Conservation (phyloP, 2,113 vertebrate species). For the Phalacrocorax brasilianus region DNA sequence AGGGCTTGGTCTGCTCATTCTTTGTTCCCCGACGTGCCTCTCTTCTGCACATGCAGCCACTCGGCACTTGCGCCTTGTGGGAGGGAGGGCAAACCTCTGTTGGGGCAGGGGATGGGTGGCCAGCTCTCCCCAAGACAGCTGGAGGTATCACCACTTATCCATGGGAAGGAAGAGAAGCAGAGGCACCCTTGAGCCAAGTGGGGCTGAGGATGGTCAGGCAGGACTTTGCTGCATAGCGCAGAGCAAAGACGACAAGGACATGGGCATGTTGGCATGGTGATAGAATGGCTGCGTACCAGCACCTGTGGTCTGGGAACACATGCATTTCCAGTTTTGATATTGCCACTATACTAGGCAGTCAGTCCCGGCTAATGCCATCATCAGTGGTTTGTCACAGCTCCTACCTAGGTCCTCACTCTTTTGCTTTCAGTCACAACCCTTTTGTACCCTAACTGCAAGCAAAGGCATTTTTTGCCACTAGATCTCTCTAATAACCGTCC, state of each 20-base stretch:
- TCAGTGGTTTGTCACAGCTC: neutral
- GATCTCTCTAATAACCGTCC: neutral
- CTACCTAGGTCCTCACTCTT: neutral
- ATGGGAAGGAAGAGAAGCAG: neutral
- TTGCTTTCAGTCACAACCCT: neutral
- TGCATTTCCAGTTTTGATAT: neutral
- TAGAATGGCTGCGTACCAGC: neutral
- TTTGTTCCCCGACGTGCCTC: neutral
- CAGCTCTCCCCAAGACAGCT: neutral
- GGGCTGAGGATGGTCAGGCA: neutral
- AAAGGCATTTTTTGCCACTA: neutral
- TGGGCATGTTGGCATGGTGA: accelerated
- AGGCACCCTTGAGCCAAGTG: neutral
- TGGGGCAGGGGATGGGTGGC: neutral
- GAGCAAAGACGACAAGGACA: neutral
- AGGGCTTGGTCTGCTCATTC: neutral
- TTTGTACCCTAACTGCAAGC: neutral
- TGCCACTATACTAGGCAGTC: neutral
- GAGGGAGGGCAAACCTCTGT: neutral
- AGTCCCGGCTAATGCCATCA: neutral
- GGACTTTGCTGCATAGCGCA: accelerated
- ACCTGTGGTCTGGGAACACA: accelerated
- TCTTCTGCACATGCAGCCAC: neutral
- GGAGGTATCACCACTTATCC: neutral
- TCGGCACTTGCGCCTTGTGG: neutral